Conservation (phyloP, 2,797 vertebrate species). For the Aulostomus chinensis region DNA sequence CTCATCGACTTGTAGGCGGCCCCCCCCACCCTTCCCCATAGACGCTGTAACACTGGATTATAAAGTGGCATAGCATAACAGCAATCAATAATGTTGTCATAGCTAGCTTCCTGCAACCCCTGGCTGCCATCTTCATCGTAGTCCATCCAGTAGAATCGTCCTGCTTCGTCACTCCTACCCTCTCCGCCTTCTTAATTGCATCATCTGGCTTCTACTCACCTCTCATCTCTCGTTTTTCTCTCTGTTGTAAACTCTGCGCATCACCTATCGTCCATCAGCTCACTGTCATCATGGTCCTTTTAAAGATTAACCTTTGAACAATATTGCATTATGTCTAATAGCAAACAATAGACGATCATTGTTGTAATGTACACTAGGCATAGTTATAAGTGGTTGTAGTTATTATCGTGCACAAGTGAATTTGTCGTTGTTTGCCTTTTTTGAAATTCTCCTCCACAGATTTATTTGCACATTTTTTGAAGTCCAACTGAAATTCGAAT, state of each 20-base stretch:
- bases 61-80: constrained; percentile 67
- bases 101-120: constrained; percentile 56
- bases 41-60: constrained; percentile 68
- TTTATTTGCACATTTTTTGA: constrained; percentile 65
- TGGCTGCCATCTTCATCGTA: constrained; percentile 46
- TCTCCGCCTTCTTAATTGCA: constrained; percentile 20
- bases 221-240: constrained; percentile 46
- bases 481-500: not conserved
- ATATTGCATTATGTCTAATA: constrained; percentile 62
- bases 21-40: constrained; percentile 19
- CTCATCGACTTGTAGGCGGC: constrained; percentile 92
- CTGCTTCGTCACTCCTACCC: constrained; percentile 41
- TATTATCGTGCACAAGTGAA: constrained; percentile 71
- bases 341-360: constrained; percentile 66
- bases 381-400: constrained; percentile 73
- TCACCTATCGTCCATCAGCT: constrained; percentile 12
- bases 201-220: constrained; percentile 41
- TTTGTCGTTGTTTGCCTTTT: constrained; percentile 66
- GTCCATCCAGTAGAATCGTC: constrained; percentile 42
- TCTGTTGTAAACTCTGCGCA: constrained; percentile 25
- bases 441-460: constrained; percentile 39
- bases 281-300: constrained; percentile 36
- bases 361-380: constrained; percentile 72
- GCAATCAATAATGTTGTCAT: constrained; percentile 65
- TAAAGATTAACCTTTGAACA: constrained; percentile 32